phyloP scores from a whole-genome alignment of 2,797 vertebrate species.

The Rhyacichthys aspro region DNA sequence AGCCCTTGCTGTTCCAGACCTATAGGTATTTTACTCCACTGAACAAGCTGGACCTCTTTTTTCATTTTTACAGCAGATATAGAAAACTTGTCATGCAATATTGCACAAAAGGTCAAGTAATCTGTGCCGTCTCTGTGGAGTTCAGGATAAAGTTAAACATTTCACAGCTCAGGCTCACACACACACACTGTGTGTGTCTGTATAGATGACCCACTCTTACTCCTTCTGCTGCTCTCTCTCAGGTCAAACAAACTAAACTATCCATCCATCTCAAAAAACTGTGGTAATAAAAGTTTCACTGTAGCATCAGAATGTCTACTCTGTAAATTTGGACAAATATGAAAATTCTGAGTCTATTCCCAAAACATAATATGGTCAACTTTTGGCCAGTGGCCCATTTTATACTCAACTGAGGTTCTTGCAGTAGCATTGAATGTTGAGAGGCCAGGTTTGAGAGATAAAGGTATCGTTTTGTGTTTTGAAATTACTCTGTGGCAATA shows the following conservation, averaged over 20 bases:
- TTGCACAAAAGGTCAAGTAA: constrained; percentile 10
- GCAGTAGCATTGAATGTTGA: neutral
- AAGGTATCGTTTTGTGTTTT: too few relatives aligned
- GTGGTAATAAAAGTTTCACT: neutral
- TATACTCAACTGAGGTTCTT: neutral
- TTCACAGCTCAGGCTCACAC: neutral
- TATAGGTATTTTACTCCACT: neutral
- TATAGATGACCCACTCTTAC: too few relatives aligned
- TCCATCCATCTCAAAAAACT: neutral
- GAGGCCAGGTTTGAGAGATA: too few relatives aligned
- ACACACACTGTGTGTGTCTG: too few relatives aligned
- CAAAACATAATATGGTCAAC: neutral
- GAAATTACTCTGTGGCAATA: too few relatives aligned
- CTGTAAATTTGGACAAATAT: constrained; percentile 8
- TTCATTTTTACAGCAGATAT: neutral
- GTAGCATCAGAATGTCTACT: constrained; percentile 4
- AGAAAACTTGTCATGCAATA: neutral
- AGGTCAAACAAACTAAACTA: constrained; percentile 9
- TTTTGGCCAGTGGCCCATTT: neutral
- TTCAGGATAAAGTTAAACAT: constrained; percentile 1
- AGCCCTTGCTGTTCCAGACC: neutral
- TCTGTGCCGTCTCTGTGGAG: neutral
- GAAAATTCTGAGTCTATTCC: neutral
- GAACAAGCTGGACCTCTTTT: neutral
- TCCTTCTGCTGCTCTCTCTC: neutral